Percentiles rank a stretch among this genome's conserved stretches.
These are phyloP conservation scores for Prochilodus magdalenae DNA, from an alignment of 2,113 vertebrate genomes.

Conservation along the genomic window DNA sequence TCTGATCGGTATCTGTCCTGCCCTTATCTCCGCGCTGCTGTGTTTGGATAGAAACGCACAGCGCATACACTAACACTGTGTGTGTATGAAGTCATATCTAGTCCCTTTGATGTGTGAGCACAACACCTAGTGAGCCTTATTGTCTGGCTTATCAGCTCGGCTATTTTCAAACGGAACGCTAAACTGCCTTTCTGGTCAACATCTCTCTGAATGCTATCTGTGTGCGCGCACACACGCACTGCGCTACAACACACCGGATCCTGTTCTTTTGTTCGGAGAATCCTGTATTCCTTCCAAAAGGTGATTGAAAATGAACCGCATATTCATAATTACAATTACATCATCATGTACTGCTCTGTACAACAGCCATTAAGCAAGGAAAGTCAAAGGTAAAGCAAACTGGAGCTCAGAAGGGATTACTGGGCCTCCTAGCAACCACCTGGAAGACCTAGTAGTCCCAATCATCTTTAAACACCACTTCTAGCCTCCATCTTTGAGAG, in stretches of 20 bases:
- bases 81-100: conserved; percentile 20
- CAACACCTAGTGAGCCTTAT: neutral
- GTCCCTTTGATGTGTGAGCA: neutral
- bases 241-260: neutral
- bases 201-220: conserved; percentile 18
- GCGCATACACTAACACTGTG: conserved; percentile 3
- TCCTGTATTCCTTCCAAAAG: neutral
- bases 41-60: conserved; percentile 44
- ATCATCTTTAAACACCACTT: too few species aligned
- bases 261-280: neutral
- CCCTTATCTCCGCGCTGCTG: conserved; percentile 26
- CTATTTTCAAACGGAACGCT: conserved; percentile 11
- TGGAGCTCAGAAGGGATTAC: too few species aligned
- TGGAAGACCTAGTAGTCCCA: too few species aligned
- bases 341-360: too few species aligned
- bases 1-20: conserved; percentile 38
- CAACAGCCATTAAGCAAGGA: too few species aligned
- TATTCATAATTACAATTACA: neutral
- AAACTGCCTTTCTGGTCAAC: conserved; percentile 13
- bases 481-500: too few species aligned
- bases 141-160: conserved; percentile 13
- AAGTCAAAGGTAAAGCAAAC: too few species aligned
- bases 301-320: neutral
- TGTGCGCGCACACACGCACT: neutral
- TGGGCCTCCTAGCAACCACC: too few species aligned